Conservation (phyloP, 2,888 invertebrate genomes). For the Xestia ashworthii region DNA sequence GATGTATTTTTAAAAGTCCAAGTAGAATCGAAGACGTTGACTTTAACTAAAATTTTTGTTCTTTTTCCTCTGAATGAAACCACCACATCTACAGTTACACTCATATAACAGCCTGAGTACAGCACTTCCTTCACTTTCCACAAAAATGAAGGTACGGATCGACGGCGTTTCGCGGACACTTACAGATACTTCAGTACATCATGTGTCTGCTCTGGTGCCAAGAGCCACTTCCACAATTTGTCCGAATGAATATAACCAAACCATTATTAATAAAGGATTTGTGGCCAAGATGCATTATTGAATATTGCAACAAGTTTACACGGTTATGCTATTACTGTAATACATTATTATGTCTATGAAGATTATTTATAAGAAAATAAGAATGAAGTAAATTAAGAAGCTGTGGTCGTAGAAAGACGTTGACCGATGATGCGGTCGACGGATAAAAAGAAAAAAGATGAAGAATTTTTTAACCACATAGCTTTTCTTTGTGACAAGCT, state of each 20-base stretch:
- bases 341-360: slow-evolving; percentile 59
- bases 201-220: neutral
- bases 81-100: neutral
- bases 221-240: neutral
- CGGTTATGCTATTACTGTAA: slow-evolving; percentile 45
- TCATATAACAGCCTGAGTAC: neutral
- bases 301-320: slow-evolving; percentile 65
- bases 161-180: neutral
- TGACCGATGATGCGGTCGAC: slow-evolving; percentile 72
- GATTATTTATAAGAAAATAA: slow-evolving; percentile 67
- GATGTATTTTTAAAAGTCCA: too few species aligned
- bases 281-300: neutral
- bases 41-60: neutral
- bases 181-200: neutral
- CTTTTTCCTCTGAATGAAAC: neutral
- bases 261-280: neutral
- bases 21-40: too few species aligned
- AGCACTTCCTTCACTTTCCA: neutral
- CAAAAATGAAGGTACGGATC: neutral
- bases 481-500: slow-evolving; percentile 6
- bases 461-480: slow-evolving; percentile 8
- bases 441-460: slow-evolving; percentile 2
- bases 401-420: slow-evolving; percentile 75
- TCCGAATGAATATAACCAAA: neutral
- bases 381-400: slow-evolving; percentile 67